These are phyloP conservation scores for Pediacus dermestoides DNA, from an alignment of 2,888 invertebrate species.

Conservation along the genomic window DNA sequence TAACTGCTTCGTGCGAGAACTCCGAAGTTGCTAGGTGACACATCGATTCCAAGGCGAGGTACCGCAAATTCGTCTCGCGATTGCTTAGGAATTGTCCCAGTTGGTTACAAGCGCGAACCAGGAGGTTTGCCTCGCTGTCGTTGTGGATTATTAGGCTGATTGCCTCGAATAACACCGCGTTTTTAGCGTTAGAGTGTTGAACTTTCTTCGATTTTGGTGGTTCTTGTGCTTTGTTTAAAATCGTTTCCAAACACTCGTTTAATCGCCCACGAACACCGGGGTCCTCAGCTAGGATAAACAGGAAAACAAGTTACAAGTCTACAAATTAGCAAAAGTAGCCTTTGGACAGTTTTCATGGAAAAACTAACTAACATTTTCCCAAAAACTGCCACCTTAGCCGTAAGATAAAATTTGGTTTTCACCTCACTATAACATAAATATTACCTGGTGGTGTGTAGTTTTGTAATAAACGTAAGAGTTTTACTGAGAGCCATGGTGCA, in stretches of 20 bases:
- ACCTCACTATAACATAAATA: no score
- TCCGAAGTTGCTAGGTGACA: constrained; percentile 98
- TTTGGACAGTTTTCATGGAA: no score
- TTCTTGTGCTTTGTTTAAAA: constrained; percentile 97
- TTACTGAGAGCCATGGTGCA: constrained; percentile 99
- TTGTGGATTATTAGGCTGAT: constrained; percentile 99
- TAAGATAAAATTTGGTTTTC: no score
- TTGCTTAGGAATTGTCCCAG: constrained; percentile 96
- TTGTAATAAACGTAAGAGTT: constrained; percentile 90
- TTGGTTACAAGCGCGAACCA: constrained; percentile 98
- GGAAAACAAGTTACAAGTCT: no score
- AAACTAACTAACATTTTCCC: no score
- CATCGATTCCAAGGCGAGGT: constrained; percentile 98
- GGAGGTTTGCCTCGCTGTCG: constrained; percentile 93
- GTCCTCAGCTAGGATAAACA: constrained; percentile 85
- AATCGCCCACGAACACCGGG: constrained; percentile 93
- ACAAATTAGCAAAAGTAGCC: no score
- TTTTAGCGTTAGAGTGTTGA: constrained; percentile 99
- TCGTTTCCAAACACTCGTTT: constrained; percentile 97
- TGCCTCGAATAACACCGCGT: constrained; percentile 98
- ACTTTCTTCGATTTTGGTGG: constrained; percentile 99
- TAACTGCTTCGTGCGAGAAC: constrained; percentile 99
- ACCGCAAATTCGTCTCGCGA: constrained; percentile 96
- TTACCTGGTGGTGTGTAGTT: constrained; percentile 95
- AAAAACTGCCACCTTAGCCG: no score